phyloP scores from a whole-genome alignment of 2,113 vertebrate genomes.

The Rhagologus leucostigma region DNA sequence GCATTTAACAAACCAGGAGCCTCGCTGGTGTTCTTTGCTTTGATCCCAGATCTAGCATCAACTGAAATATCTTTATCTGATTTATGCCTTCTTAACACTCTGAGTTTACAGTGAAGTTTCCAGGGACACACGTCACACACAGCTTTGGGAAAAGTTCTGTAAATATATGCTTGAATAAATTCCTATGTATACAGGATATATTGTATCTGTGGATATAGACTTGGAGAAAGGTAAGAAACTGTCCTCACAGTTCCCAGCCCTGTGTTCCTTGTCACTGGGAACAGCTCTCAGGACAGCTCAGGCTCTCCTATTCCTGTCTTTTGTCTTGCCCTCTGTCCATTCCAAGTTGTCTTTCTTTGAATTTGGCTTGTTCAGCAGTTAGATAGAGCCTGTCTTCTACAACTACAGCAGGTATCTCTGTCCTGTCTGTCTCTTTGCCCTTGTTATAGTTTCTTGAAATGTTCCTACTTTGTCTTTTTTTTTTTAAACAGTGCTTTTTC shows the following conservation, averaged over 20 bases:
- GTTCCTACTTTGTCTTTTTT: neutral
- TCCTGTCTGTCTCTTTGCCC: neutral
- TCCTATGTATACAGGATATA: neutral
- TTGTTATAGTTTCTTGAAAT: neutral
- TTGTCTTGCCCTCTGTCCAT: neutral
- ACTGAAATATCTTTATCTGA: neutral
- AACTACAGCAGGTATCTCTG: neutral
- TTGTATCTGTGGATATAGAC: neutral
- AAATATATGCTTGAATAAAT: neutral
- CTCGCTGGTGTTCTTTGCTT: neutral
- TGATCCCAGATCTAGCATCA: neutral
- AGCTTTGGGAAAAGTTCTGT: neutral
- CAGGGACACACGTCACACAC: neutral
- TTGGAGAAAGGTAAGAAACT: neutral
- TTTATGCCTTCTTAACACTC: neutral
- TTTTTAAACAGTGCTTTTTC: neutral
- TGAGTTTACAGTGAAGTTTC: neutral
- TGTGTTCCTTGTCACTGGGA: neutral
- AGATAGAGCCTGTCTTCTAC: neutral
- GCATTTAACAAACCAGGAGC: neutral
- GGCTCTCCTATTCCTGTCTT: neutral
- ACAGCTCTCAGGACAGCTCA: neutral
- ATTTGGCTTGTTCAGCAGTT: neutral
- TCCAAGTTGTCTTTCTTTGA: neutral
- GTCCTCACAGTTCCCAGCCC: neutral